Evolutionary conservation across 1,140 invertebrate species (phyloP).

Genomic region (Drosophila truncata): DNA sequence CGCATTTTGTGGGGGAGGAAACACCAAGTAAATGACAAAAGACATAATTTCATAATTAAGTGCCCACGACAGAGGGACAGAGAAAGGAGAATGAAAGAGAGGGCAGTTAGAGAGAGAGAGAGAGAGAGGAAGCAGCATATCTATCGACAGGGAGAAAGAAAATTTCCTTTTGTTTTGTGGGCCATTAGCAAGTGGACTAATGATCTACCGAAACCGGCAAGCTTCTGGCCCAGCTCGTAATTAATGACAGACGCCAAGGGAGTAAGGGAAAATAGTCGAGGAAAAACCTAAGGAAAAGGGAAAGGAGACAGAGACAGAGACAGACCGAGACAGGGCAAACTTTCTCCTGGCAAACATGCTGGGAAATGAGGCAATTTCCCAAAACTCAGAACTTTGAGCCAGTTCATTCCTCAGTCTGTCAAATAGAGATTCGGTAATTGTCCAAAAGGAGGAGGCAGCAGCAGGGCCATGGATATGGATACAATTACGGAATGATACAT

Average conservation of each 20-base stretch:
- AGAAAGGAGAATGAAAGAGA: background rate
- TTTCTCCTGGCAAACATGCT: slow-evolving; percentile 39
- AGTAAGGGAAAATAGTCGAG: background rate
- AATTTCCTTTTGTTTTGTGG: slow-evolving; percentile 43
- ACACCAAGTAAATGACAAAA: slow-evolving; percentile 46
- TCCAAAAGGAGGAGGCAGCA: background rate
- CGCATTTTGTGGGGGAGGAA: slow-evolving; percentile 45
- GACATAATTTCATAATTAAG: slow-evolving; percentile 59
- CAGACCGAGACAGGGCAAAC: slow-evolving; percentile 9
- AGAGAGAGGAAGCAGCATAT: background rate
- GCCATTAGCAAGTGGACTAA: slow-evolving; percentile 55
- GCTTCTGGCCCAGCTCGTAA: slow-evolving; percentile 37
- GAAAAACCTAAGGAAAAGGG: slow-evolving; percentile 2
- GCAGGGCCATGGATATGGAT: background rate
- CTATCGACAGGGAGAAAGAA: slow-evolving; percentile 36
- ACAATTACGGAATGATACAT: slow-evolving; percentile 35
- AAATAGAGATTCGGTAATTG: slow-evolving; percentile 50
- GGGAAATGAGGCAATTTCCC: slow-evolving; percentile 55
- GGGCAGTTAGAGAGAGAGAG: background rate
- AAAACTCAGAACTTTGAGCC: slow-evolving; percentile 33
- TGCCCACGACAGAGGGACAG: slow-evolving; percentile 14
- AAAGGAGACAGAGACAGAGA: background rate
- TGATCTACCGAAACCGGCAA: slow-evolving; percentile 39
- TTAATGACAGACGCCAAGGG: slow-evolving; percentile 34
- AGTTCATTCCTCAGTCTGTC: slow-evolving; percentile 49